A percentile compares a stretch with the other conserved stretches of the same genome.
Evolutionary conservation across 2,113 vertebrate species (phyloP).

Genomic region (Pedionomus torquatus): DNA sequence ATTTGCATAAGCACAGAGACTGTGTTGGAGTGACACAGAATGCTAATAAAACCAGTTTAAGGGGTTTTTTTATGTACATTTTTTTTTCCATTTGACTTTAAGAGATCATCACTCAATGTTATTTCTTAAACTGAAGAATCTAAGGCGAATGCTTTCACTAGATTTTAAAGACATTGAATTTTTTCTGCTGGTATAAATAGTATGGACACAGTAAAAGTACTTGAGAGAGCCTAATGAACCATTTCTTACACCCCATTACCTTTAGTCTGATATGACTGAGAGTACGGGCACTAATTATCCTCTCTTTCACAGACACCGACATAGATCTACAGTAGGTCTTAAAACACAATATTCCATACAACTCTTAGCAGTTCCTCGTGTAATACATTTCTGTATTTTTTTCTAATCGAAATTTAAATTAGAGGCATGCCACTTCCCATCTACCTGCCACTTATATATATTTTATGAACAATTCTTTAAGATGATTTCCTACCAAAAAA

Average conservation of each 20-base stretch:
- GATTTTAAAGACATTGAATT: slow-evolving; percentile 80
- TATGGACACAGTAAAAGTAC: slow-evolving; percentile 85
- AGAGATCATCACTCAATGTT: slow-evolving; percentile 71
- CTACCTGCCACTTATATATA: slow-evolving; percentile 55
- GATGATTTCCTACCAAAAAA: slow-evolving; percentile 28
- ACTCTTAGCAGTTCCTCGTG: slow-evolving; percentile 66
- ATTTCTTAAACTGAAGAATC: slow-evolving; percentile 72
- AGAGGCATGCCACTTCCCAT: slow-evolving; percentile 63
- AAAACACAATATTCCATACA: slow-evolving; percentile 78
- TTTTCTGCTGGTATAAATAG: slow-evolving; percentile 83
- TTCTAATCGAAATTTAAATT: slow-evolving; percentile 76
- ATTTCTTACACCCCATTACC: slow-evolving; percentile 87
- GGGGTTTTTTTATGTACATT: slow-evolving; percentile 19
- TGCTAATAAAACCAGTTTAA: slow-evolving; percentile 50
- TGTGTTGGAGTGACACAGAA: not conserved
- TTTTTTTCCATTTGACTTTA: slow-evolving; percentile 68
- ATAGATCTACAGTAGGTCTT: slow-evolving; percentile 78
- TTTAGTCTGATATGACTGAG: slow-evolving; percentile 84
- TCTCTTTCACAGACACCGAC: slow-evolving; percentile 76
- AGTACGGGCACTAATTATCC: slow-evolving; percentile 82
- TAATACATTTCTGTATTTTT: slow-evolving; percentile 73
- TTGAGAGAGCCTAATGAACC: slow-evolving; percentile 86
- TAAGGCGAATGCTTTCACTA: slow-evolving; percentile 75
- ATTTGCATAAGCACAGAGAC: slow-evolving; percentile 11
- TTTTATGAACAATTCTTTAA: slow-evolving; percentile 68